phyloP scores from a whole-genome alignment of 2,113 vertebrate species.

The Alouatta palliata region DNA sequence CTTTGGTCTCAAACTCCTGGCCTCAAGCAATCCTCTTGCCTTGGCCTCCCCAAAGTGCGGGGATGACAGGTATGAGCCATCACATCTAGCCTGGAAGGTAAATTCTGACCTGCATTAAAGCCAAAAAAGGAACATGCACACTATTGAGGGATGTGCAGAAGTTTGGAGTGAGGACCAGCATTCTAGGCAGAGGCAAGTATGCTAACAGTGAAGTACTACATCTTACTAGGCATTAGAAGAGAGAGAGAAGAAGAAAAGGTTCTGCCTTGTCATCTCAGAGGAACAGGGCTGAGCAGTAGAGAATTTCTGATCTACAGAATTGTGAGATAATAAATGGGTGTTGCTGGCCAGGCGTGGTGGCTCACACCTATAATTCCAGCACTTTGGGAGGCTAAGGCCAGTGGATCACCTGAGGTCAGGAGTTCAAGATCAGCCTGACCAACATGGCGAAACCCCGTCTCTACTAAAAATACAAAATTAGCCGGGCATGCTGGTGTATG shows the following conservation, averaged over 20 bases:
- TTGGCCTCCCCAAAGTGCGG: no score
- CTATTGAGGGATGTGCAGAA: neutral
- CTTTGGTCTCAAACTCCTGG: no score
- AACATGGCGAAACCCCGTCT: no score
- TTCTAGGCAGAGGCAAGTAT: neutral
- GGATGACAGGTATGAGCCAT: no score
- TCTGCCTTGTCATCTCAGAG: constrained; percentile 3
- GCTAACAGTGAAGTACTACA: neutral
- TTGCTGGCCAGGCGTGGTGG: neutral
- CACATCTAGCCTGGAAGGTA: neutral
- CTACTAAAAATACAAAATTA: no score
- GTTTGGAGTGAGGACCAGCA: neutral
- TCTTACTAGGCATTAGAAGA: neutral
- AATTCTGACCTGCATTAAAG: neutral
- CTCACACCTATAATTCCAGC: no score
- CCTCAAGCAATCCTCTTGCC: no score
- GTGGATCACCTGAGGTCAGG: no score
- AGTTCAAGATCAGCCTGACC: no score
- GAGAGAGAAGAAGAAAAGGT: neutral
- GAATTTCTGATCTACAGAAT: neutral
- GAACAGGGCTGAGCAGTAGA: constrained; percentile 6
- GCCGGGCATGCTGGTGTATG: no score
- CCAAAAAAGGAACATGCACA: neutral
- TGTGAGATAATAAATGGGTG: neutral
- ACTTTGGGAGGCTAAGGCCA: no score